Evolutionary conservation across 1,140 invertebrate genomes (phyloP), one percentile per base, ranked within the genome.

Genomic region (Drosophila burlai): DNA sequence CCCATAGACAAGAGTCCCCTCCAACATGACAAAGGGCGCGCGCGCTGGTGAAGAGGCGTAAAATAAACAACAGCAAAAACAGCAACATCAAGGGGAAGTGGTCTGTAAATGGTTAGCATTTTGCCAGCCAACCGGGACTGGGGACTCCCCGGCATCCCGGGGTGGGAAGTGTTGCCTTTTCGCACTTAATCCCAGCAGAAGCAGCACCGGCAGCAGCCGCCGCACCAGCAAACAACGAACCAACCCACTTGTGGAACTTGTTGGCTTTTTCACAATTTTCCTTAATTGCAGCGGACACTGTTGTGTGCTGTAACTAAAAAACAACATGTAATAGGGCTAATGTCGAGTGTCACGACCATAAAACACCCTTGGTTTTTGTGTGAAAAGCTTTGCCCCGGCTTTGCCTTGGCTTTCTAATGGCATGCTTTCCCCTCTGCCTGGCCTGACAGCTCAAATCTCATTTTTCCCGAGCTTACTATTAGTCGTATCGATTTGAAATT

Each of bases 241-340:
- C 65, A 66, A 73, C 76, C 76, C 85, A 89, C 85, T 87, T 87
- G 84, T 83, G 77, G 81, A 83, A 84, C 81, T 80, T 75, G 80
- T 87, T 87, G 80, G 71, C 83, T 73, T 80, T 57, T 80, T 85
- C 81, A 73, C 79, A 83, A 84, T 89, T 90, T 65, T 45, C 72
- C 85, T 84, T 90, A 89, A 89, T 89, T 89, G 84, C 85, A 84
- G 74, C 59, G 81, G 74, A 87, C 72, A 77, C 42, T 63, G 21
- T 64, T 64, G 43, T 63, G 21, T 64, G 43, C 40, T 45, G 63
- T 66, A 67, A 68, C 57, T 54, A 63, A 43, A 58, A 65, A 54
- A 69, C 74, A 69, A 43, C 50, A 64, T 49, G 54, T 57, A 57
- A 57, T 57, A 57, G 54, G 54, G 54, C 54, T 57, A 57, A 57